These are phyloP conservation scores for Sebastes ruberrimus DNA, from an alignment of 2,797 vertebrate genomes.

Conservation along the genomic window DNA sequence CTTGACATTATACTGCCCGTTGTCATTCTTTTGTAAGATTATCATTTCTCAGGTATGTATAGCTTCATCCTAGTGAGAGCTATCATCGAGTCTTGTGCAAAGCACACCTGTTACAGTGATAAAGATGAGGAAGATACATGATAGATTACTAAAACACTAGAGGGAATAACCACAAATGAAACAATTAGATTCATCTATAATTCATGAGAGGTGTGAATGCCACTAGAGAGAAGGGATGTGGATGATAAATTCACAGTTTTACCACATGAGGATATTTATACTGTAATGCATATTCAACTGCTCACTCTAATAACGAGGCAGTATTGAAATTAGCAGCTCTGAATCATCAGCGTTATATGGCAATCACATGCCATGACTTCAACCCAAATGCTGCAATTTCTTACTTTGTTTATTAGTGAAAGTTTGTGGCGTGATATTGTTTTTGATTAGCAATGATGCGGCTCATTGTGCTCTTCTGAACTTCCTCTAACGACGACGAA, in stretches of 20 bases:
- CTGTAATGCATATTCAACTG: background rate
- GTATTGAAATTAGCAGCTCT: background rate
- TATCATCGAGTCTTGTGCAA: slow-evolving; percentile 26
- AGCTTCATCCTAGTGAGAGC: slow-evolving; percentile 24
- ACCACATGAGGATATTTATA: slow-evolving; percentile 29
- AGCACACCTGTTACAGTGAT: slow-evolving; percentile 40
- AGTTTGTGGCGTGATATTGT: background rate
- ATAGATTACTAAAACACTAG: slow-evolving; percentile 36
- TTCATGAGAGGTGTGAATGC: slow-evolving; percentile 47
- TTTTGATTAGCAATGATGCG: background rate
- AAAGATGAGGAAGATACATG: slow-evolving; percentile 28
- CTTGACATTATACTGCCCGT: background rate
- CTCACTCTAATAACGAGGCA: background rate
- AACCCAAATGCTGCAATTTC: background rate
- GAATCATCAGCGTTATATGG: background rate
- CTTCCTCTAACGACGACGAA: slow-evolving; percentile 7
- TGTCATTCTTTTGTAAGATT: background rate
- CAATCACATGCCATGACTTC: background rate
- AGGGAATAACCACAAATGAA: slow-evolving; percentile 54
- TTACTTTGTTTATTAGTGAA: background rate
- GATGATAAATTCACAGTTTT: slow-evolving; percentile 27
- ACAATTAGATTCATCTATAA: slow-evolving; percentile 60
- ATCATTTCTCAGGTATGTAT: background rate
- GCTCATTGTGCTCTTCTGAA: background rate
- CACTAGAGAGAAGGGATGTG: slow-evolving; percentile 23